Evolutionary conservation across 2,888 invertebrate species (phyloP).

Genomic region (Dexiosoma caninum): DNA sequence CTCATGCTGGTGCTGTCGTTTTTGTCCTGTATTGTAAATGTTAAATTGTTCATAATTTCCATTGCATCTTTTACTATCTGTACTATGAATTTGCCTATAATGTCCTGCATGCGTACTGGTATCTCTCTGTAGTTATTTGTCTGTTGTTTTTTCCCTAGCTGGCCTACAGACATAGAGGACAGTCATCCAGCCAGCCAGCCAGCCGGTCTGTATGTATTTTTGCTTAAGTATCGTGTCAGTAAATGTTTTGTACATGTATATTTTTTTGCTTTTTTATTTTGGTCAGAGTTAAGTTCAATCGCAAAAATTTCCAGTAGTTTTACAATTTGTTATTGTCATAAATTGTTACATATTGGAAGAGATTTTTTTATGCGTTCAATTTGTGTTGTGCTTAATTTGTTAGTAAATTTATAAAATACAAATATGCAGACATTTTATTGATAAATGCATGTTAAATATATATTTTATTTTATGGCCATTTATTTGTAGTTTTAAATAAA

Average conservation of each 20-base stretch:
- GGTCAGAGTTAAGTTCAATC: constrained; percentile 53
- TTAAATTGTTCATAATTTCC: constrained; percentile 63
- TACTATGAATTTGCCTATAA: neutral
- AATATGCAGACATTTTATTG: constrained; percentile 20
- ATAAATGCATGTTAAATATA: constrained; percentile 43
- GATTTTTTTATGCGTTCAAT: constrained; percentile 25
- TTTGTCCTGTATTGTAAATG: constrained; percentile 45
- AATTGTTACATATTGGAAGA: constrained; percentile 52
- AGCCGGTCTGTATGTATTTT: constrained; percentile 11
- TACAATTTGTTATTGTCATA: constrained; percentile 63
- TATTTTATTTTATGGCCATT: constrained; percentile 38
- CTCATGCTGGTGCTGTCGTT: constrained; percentile 4
- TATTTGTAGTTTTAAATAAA: constrained; percentile 17
- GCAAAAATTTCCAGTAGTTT: constrained; percentile 55
- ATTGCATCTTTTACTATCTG: constrained; percentile 61
- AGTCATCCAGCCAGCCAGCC: constrained; percentile 2
- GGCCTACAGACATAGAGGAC: constrained; percentile 27
- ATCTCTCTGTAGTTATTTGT: constrained; percentile 17
- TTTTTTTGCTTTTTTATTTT: constrained; percentile 43
- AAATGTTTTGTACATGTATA: constrained; percentile 10
- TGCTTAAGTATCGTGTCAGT: constrained; percentile 54
- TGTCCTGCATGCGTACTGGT: neutral
- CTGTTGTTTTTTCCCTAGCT: neutral
- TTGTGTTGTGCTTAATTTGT: constrained; percentile 51
- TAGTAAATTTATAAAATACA: constrained; percentile 37